Base-by-base conservation (phyloP, 2,888 invertebrate genomes). In the Gandaritis pyraliata region DNA sequence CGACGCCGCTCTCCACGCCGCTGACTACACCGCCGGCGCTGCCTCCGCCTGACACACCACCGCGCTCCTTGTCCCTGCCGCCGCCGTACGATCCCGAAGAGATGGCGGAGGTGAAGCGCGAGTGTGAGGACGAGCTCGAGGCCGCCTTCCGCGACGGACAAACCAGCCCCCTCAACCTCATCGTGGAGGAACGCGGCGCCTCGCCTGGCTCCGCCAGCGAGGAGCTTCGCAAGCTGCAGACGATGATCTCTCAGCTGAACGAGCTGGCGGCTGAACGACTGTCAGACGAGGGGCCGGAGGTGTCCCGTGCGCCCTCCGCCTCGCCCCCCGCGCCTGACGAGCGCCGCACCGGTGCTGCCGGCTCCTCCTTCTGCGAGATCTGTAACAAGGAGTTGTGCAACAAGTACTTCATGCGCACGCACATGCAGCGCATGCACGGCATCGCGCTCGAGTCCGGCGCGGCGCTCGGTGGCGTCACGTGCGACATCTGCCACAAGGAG, bases 341-440 rank as follows among this genome's bases (percentile, higher is more conserved):
- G 61, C 86, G 92, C n/a, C 93, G 94, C 47, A 91, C 94, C 39
- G 88, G 94, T 45, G 94, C 95, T 0, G 86, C 88, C 15, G 90
- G 97, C 1, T 97, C 96, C 66, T 97, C 97, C 79, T 98, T 98
- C 85, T 99, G 99, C 85, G 98, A 98, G 84, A 98, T 99, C 69
- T 99, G 99, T 90, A 98, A 99, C 93, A 99, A 99, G 88, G 98
- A 99, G 90, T 93, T 99, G 73, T 99, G 99, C 93, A 99, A 99
- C 93, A 99, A 99, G 88, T 99, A 99, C 86, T 99, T 99, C 88
- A 97, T 99, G 96, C 98, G 99, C 85, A 99, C 99, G 1, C 99
- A 99, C 92, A 99, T 99, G 98, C 96, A 98, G 82, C 96, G 98
- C 83, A 99, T 99, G 97, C 99, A 98, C 87, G 98, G 98, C 47